Percentiles rank a stretch among this genome's conserved stretches.
These are phyloP conservation scores for Alfaro cultratus DNA, from an alignment of 2,797 vertebrate genomes.

Conservation along the genomic window DNA sequence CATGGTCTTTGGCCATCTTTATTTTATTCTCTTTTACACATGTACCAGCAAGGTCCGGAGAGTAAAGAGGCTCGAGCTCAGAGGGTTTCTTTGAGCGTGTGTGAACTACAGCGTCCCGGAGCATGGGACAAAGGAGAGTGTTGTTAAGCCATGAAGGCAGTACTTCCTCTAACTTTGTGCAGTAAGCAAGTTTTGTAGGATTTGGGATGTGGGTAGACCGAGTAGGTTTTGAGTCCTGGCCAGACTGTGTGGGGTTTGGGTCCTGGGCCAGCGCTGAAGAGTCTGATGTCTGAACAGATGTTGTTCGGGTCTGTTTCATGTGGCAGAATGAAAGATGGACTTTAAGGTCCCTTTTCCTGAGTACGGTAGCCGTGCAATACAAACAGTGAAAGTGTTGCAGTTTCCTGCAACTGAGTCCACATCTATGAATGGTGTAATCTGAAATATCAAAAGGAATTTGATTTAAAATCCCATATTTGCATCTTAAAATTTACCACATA, in stretches of 20 bases:
- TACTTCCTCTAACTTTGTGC: neutral
- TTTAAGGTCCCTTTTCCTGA: neutral
- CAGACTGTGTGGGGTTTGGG: neutral
- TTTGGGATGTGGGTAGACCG: neutral
- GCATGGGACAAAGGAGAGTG: neutral
- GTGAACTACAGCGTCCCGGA: neutral
- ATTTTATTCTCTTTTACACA: neutral
- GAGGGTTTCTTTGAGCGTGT: neutral
- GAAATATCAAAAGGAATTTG: neutral
- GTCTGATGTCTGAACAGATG: neutral
- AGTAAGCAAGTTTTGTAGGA: neutral
- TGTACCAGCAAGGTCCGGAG: neutral
- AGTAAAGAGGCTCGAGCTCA: neutral
- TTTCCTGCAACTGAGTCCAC: neutral
- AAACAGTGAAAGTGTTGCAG: neutral
- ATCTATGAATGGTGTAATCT: constrained; percentile 9
- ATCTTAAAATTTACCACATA: neutral
- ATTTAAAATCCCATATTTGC: neutral
- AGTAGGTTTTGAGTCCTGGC: neutral
- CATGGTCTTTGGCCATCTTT: neutral
- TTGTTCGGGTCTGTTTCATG: neutral
- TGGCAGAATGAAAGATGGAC: neutral
- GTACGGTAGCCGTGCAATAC: neutral
- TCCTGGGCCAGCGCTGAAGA: neutral
- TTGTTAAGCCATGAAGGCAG: neutral